phyloP scores from a whole-genome alignment of 2,888 invertebrate species.

The Drosophila emarginata region DNA sequence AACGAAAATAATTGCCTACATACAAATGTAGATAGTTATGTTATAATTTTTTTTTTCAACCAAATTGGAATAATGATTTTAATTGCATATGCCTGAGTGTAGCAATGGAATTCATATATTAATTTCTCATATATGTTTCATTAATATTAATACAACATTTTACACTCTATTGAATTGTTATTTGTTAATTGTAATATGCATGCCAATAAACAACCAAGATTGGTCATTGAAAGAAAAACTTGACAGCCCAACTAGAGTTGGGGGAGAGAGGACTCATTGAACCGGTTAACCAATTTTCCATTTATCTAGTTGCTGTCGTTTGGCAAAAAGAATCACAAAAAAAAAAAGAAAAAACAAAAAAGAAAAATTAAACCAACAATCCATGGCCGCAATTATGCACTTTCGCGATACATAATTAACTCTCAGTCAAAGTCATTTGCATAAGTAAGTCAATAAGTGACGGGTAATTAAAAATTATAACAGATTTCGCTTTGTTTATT shows the following conservation, averaged over 20 bases:
- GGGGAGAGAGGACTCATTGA: background rate
- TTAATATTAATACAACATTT: constrained; percentile 48
- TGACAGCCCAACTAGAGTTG: background rate
- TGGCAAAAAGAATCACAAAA: background rate
- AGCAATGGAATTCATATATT: constrained; percentile 17
- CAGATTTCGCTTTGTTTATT: constrained; percentile 47
- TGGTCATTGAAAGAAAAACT: background rate
- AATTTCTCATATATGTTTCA: constrained; percentile 28
- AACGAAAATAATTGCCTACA: background rate
- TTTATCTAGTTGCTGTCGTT: constrained; percentile 16
- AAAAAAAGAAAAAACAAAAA: too few relatives aligned
- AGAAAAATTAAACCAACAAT: constrained; percentile 22
- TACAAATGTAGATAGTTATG: background rate
- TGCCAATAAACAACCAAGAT: constrained; percentile 2
- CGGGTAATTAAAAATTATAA: constrained; percentile 62
- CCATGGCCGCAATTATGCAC: constrained; percentile 50
- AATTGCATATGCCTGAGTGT: constrained; percentile 27
- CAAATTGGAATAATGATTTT: constrained; percentile 19
- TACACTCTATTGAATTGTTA: constrained; percentile 39
- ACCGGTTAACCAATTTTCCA: constrained; percentile 15
- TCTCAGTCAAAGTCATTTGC: constrained; percentile 48
- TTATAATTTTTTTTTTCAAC: background rate
- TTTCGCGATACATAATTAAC: constrained; percentile 55
- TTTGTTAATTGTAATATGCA: constrained; percentile 35
- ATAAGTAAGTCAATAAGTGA: constrained; percentile 57